These are phyloP conservation scores for Thymallus thymallus DNA, from an alignment of 2,113 vertebrate genomes.

Conservation along the genomic window DNA sequence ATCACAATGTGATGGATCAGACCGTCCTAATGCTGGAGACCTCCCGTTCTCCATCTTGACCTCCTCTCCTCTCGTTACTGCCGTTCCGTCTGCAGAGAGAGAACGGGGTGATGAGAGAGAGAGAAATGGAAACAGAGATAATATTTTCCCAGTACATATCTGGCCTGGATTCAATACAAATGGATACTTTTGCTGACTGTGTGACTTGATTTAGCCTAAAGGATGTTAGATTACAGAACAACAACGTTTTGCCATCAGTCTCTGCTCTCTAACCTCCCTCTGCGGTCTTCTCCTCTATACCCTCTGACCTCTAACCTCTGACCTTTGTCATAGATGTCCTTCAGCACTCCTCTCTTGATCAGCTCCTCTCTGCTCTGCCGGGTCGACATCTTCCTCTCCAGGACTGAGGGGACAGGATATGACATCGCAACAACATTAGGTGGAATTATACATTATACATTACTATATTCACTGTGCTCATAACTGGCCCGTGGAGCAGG, in stretches of 20 bases:
- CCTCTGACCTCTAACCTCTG: slow-evolving; percentile 58
- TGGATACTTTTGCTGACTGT: too few relatives aligned
- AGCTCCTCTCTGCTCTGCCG: slow-evolving; percentile 98
- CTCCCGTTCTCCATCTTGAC: slow-evolving; percentile 84
- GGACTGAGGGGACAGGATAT: slow-evolving; percentile 70
- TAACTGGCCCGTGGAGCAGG: too few relatives aligned
- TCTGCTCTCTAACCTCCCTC: neutral
- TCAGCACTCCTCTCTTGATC: slow-evolving; percentile 95
- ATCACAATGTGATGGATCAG: slow-evolving; percentile 78
- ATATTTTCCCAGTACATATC: too few relatives aligned
- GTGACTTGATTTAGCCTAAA: too few relatives aligned
- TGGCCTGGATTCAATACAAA: too few relatives aligned
- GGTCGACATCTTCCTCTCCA: slow-evolving; percentile 98
- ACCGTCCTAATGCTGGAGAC: slow-evolving; percentile 75
- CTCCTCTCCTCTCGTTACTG: slow-evolving; percentile 82
- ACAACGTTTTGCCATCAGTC: too few relatives aligned
- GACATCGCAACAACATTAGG: neutral
- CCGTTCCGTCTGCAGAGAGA: slow-evolving; percentile 74
- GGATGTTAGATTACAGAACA: too few relatives aligned
- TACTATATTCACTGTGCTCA: neutral
- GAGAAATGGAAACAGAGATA: neutral
- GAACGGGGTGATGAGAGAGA: too few relatives aligned
- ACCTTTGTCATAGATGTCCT: slow-evolving; percentile 97
- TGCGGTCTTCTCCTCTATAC: neutral
- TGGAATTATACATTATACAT: neutral